These are phyloP conservation scores for Zaprionus nigranus DNA, from an alignment of 1,140 invertebrate genomes.

Conservation along the genomic window DNA sequence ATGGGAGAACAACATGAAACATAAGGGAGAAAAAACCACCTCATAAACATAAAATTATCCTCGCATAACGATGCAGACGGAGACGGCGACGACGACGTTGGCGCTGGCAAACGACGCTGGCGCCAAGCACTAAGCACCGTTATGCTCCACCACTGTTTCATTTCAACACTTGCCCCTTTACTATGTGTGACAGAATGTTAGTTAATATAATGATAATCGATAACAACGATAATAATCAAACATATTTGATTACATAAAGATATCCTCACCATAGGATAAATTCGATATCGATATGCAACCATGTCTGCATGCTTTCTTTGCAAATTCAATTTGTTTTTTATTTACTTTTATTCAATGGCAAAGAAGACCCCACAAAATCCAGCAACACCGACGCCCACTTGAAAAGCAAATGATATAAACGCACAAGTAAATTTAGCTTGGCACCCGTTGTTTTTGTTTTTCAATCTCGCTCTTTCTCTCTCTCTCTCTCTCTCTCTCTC, in stretches of 20 bases:
- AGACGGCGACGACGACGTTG: not conserved
- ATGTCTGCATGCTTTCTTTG: conserved; percentile 10
- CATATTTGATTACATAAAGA: no score
- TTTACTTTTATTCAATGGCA: conserved; percentile 37
- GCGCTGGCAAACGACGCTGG: not conserved
- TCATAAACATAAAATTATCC: conserved; percentile 26
- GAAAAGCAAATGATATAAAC: conserved; percentile 18
- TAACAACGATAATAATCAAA: not conserved
- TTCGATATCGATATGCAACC: not conserved
- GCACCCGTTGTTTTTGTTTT: conserved; percentile 27
- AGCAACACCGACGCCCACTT: conserved; percentile 42
- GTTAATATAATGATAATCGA: not conserved
- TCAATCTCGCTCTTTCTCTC: no score
- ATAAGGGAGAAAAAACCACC: conserved; percentile 25
- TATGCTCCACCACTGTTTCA: not conserved
- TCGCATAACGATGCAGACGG: not conserved
- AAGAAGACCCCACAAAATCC: conserved; percentile 40
- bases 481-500: no score
- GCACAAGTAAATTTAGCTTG: conserved; percentile 37
- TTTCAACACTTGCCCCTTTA: not conserved
- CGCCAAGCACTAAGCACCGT: not conserved
- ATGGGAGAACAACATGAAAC: conserved; percentile 17
- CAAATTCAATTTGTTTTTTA: conserved; percentile 21
- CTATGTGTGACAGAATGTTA: not conserved
- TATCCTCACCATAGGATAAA: no score